Evolutionary conservation across 2,797 vertebrate species (phyloP).

Genomic region (Leptoclinus maculatus): DNA sequence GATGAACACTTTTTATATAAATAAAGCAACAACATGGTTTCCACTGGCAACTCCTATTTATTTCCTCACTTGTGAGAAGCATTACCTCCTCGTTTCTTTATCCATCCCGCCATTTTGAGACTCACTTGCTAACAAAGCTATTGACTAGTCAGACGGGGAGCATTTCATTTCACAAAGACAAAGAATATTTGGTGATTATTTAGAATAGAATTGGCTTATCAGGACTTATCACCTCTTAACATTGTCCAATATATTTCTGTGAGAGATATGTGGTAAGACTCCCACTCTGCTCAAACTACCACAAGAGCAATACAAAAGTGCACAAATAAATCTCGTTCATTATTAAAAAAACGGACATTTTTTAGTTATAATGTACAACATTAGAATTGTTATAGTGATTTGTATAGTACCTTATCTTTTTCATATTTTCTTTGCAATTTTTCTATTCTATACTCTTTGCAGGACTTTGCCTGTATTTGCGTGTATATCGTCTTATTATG

Average conservation of each 20-base stretch:
- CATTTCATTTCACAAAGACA: not conserved
- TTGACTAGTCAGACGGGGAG: not conserved
- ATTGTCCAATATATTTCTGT: not conserved
- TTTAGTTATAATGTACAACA: not conserved
- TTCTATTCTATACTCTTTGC: not conserved
- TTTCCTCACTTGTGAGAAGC: not conserved
- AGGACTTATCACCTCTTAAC: not conserved
- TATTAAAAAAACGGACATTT: not conserved
- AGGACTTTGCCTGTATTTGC: not conserved
- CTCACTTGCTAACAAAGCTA: not conserved
- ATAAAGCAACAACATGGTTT: not conserved
- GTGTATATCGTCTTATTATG: not conserved
- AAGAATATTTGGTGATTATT: no score
- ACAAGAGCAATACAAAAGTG: not conserved
- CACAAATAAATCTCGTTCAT: not conserved
- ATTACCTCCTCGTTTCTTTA: not conserved
- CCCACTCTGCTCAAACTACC: not conserved
- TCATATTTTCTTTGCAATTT: not conserved
- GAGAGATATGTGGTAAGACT: not conserved
- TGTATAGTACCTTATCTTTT: not conserved
- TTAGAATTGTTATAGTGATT: not conserved
- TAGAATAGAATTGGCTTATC: not conserved
- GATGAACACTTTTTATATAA: not conserved
- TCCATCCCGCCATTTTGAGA: not conserved
- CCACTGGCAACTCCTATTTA: not conserved